Evolutionary conservation across 2,797 vertebrate species (phyloP).

Genomic region (Picus viridis): DNA sequence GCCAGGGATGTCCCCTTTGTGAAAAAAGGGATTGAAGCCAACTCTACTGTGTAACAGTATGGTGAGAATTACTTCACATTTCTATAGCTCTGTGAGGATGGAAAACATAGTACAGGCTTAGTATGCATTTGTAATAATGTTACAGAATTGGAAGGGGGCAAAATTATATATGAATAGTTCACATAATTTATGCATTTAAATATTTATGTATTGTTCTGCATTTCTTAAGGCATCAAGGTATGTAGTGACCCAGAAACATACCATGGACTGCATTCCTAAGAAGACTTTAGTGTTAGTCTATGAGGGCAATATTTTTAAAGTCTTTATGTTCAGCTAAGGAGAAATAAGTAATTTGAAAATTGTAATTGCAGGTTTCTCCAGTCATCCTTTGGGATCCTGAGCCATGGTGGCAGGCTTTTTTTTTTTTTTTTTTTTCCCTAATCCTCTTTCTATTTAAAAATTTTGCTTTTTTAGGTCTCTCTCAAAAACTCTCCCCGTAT

Average conservation of each 20-base stretch:
- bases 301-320: not conserved
- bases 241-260: not conserved
- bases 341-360: not conserved
- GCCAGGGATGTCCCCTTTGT: not conserved
- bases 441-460: slow-evolving; percentile 12
- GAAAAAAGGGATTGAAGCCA: not conserved
- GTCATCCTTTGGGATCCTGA: not conserved
- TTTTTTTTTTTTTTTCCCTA: no score
- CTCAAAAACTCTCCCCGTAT: slow-evolving; percentile 25
- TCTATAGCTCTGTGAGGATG: not conserved
- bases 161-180: not conserved
- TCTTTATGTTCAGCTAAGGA: not conserved
- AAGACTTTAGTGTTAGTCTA: not conserved
- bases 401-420: not conserved
- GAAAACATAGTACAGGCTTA: not conserved
- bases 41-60: not conserved
- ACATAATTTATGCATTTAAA: not conserved
- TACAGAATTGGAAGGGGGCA: not conserved
- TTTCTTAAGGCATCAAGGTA: not conserved
- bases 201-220: not conserved
- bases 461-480: slow-evolving; percentile 43
- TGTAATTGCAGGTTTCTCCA: not conserved
- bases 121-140: not conserved
- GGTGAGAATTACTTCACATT: not conserved
- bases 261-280: not conserved